phyloP scores from a whole-genome alignment of 2,888 invertebrate species.

The Selenia dentaria region DNA sequence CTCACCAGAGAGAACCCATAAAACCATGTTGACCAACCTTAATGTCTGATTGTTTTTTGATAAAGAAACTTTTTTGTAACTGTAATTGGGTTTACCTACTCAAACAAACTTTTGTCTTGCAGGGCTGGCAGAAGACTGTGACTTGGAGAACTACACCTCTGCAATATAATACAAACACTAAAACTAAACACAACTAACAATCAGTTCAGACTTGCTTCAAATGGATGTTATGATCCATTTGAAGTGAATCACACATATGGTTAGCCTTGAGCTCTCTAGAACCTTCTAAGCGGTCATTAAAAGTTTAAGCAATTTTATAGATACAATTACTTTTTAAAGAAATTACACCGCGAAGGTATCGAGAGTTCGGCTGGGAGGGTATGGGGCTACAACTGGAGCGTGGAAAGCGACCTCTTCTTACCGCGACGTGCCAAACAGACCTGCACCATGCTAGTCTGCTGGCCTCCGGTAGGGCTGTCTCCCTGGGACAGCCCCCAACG shows the following conservation, averaged over 20 bases:
- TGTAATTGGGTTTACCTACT: too few relatives aligned
- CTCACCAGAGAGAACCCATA: slow-evolving; percentile 76
- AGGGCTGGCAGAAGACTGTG: neutral
- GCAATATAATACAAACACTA: too few relatives aligned
- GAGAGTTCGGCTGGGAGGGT: neutral
- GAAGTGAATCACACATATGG: neutral
- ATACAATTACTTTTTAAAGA: neutral
- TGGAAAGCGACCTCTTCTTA: neutral
- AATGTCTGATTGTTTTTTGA: slow-evolving; percentile 38
- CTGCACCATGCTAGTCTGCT: neutral
- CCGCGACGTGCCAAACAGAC: too few relatives aligned
- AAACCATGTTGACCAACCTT: slow-evolving; percentile 37
- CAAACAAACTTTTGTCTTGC: neutral
- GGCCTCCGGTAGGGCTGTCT: neutral
- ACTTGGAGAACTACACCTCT: neutral
- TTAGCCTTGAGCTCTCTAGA: neutral
- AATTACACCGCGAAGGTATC: neutral
- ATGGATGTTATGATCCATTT: too few relatives aligned
- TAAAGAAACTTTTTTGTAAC: too few relatives aligned
- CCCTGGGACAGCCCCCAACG: neutral
- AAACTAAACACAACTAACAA: too few relatives aligned
- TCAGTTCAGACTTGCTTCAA: too few relatives aligned
- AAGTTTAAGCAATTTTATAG: neutral
- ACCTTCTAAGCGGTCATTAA: neutral
- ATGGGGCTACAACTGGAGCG: neutral